Conservation (phyloP, 2,113 vertebrate species). For the Anolis carolinensis region DNA sequence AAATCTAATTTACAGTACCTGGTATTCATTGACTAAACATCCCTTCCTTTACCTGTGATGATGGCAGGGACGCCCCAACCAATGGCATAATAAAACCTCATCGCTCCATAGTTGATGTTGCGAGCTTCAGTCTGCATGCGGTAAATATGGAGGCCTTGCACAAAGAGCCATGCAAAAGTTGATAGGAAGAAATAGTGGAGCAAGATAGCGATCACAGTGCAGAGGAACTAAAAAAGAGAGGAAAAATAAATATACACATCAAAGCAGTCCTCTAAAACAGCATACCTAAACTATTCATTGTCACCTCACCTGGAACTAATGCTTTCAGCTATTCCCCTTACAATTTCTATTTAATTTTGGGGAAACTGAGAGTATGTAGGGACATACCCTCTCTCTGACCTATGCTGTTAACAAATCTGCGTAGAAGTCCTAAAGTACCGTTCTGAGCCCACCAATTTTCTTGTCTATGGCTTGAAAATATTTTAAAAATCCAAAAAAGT, state of each 20-base stretch:
- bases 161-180: constrained; percentile 94
- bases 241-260: constrained; percentile 26
- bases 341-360: too few species aligned
- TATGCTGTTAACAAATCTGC: not conserved
- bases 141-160: constrained; percentile 96
- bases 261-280: not conserved
- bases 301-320: not conserved
- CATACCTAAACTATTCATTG: not conserved
- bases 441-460: too few species aligned
- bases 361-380: not conserved
- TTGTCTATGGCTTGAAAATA: too few species aligned
- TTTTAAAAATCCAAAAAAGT: too few species aligned
- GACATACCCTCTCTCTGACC: not conserved
- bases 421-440: not conserved
- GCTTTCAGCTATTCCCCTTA: not conserved
- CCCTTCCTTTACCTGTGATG: constrained; percentile 84
- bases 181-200: constrained; percentile 98
- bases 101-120: constrained; percentile 94
- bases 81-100: constrained; percentile 97
- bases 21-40: not conserved
- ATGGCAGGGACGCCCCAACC: constrained; percentile 98
- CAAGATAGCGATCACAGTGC: constrained; percentile 94
- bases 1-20: too few species aligned
- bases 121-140: constrained; percentile 95
- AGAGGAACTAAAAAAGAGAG: constrained; percentile 84